These are phyloP conservation scores for Mythimna pallens DNA, from an alignment of 2,888 invertebrate genomes.

Conservation along the genomic window DNA sequence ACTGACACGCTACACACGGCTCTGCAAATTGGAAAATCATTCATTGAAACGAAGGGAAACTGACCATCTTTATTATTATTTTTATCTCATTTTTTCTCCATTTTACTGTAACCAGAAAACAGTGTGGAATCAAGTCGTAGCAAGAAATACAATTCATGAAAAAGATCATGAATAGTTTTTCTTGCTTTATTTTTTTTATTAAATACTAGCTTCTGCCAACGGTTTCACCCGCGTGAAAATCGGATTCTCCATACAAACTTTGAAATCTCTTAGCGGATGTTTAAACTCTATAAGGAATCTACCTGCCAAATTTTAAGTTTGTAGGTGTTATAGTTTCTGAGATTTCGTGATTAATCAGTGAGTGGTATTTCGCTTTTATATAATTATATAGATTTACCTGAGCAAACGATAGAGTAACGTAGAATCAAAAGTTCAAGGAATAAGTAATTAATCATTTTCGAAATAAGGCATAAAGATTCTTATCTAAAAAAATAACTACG, in stretches of 20 bases:
- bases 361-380: too few species aligned
- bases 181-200: background rate
- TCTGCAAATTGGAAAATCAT: slow-evolving; percentile 35
- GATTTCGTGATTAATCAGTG: too few species aligned
- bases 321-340: too few species aligned
- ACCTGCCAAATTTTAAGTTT: too few species aligned
- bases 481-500: background rate
- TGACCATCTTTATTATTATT: slow-evolving; percentile 7
- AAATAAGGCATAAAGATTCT: background rate
- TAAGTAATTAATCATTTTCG: background rate
- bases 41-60: background rate
- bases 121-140: background rate
- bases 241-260: too few species aligned
- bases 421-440: background rate
- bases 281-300: too few species aligned
- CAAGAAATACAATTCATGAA: too few species aligned
- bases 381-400: background rate
- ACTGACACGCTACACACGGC: slow-evolving; percentile 66
- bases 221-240: too few species aligned
- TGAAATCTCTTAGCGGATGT: too few species aligned
- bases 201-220: too few species aligned
- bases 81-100: background rate
- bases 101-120: background rate
- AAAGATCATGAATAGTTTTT: background rate
- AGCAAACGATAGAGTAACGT: background rate